Evolutionary conservation across 2,888 invertebrate genomes (phyloP).

Genomic region (Apodemia duryi): DNA sequence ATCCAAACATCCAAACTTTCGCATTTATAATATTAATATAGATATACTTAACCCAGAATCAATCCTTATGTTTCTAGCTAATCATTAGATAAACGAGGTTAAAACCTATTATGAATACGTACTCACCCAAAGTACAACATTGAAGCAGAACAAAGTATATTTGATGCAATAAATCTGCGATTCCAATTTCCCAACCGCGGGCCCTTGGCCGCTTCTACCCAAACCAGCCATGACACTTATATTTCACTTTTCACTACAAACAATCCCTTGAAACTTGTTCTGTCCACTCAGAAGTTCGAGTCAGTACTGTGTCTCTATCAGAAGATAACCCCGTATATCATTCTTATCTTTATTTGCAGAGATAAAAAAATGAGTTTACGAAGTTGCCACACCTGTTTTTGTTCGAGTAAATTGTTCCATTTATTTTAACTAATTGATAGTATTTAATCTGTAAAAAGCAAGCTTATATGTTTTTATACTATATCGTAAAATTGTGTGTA

Average conservation of each 20-base stretch:
- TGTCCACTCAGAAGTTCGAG: slow-evolving; percentile 52
- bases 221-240: slow-evolving; percentile 75
- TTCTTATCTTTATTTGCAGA: slow-evolving; percentile 70
- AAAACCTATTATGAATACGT: slow-evolving; percentile 33
- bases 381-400: slow-evolving; percentile 68
- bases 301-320: slow-evolving; percentile 58
- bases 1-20: no score
- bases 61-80: no score
- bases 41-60: no score
- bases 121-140: slow-evolving; percentile 88
- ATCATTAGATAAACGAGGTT: not conserved
- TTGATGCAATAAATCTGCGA: slow-evolving; percentile 89
- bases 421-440: slow-evolving; percentile 11
- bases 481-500: no score
- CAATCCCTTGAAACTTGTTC: slow-evolving; percentile 31
- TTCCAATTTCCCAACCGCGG: slow-evolving; percentile 81
- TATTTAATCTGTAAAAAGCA: no score
- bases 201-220: slow-evolving; percentile 74
- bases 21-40: no score
- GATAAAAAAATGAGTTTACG: slow-evolving; percentile 59
- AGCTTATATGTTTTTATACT: no score
- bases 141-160: slow-evolving; percentile 89
- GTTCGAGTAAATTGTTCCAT: slow-evolving; percentile 21
- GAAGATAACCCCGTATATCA: slow-evolving; percentile 56
- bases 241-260: slow-evolving; percentile 38